Conservation (phyloP, 2,888 invertebrate genomes). For the Leucozona laternaria region DNA sequence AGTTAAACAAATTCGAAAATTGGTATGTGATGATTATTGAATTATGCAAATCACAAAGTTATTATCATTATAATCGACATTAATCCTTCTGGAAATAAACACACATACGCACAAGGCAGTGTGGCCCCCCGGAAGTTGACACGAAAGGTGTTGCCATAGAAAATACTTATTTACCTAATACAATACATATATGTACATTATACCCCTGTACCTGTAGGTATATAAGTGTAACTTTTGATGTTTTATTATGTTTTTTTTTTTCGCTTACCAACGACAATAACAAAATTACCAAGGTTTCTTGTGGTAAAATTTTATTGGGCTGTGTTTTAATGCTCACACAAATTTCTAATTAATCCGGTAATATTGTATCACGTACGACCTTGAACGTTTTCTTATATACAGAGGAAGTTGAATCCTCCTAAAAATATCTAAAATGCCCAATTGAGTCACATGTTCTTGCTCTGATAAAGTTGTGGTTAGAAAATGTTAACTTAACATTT, state of each 20-base stretch:
- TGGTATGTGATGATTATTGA: constrained; percentile 71
- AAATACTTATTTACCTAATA: background rate
- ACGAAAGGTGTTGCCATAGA: background rate
- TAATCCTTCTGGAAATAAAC: constrained; percentile 66
- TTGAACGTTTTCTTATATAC: background rate
- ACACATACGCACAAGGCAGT: background rate
- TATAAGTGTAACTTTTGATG: too few species aligned
- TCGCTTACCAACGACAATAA: background rate
- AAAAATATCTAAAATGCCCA: background rate
- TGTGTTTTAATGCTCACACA: constrained; percentile 33
- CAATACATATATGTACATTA: too few species aligned
- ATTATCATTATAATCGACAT: constrained; percentile 75
- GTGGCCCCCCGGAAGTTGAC: background rate
- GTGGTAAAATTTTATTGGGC: background rate
- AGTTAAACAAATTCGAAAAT: constrained; percentile 65
- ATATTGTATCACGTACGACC: constrained; percentile 39
- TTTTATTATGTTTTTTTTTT: background rate
- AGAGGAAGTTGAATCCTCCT: background rate
- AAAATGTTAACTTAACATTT: too few species aligned
- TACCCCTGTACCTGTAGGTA: too few species aligned
- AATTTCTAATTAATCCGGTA: constrained; percentile 65
- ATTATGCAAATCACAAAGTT: constrained; percentile 73
- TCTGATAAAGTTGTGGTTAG: background rate
- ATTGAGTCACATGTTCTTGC: background rate
- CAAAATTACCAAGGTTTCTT: background rate